phyloP scores from a whole-genome alignment of 2,113 vertebrate genomes.

The Rhinolophus ferrumequinum region DNA sequence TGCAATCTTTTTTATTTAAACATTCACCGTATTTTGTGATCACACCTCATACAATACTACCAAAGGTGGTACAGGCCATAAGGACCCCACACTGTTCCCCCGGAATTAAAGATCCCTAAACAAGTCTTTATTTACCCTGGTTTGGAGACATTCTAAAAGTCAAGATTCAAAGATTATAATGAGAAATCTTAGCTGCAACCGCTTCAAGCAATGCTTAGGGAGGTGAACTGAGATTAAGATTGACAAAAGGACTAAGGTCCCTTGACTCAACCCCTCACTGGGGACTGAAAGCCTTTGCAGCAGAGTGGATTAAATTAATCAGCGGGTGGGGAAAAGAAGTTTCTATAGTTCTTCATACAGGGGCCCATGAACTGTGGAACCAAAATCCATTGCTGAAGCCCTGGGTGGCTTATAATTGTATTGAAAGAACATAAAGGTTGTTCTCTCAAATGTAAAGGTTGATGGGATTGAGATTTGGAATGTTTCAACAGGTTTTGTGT shows the following conservation, averaged over 20 bases:
- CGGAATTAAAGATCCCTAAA: neutral
- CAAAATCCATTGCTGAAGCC: neutral
- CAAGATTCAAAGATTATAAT: neutral
- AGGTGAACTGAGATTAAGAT: neutral
- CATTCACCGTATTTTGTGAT: no score
- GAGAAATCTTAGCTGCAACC: neutral
- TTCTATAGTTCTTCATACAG: neutral
- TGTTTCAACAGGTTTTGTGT: neutral
- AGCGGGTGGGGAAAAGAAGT: neutral
- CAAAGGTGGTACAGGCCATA: neutral
- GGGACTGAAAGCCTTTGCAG: neutral
- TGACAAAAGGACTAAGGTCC: neutral
- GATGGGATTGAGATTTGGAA: neutral
- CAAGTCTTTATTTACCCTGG: neutral
- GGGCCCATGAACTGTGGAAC: neutral
- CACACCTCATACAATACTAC: neutral
- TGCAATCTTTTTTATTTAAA: no score
- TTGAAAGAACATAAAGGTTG: neutral
- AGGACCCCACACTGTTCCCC: neutral
- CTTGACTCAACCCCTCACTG: neutral
- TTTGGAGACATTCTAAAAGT: neutral
- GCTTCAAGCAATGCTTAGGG: neutral
- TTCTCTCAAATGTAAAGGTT: accelerated
- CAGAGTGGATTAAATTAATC: neutral
- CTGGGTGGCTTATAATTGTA: no score